phyloP scores from a whole-genome alignment of 2,888 invertebrate species.

The Limnephilus rhombicus region DNA sequence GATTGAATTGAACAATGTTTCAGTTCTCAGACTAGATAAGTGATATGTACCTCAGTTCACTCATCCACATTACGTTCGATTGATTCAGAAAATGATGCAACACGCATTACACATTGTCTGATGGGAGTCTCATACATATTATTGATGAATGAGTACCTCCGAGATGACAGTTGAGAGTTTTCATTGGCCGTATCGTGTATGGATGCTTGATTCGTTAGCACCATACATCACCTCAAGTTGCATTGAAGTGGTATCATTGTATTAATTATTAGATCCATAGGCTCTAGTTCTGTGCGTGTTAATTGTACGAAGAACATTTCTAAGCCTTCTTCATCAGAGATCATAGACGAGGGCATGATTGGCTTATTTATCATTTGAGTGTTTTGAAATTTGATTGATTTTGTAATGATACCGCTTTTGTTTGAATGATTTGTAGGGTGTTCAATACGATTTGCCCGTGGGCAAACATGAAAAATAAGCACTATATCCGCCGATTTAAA shows the following conservation, averaged over 20 bases:
- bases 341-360: slow-evolving; percentile 15
- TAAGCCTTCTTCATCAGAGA: slow-evolving; percentile 20
- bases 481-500: neutral
- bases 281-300: neutral
- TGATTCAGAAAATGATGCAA: slow-evolving; percentile 27
- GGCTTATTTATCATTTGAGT: neutral
- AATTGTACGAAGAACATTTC: slow-evolving; percentile 13
- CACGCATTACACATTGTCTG: slow-evolving; percentile 17
- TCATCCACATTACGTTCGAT: slow-evolving; percentile 18
- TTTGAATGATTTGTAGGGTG: neutral
- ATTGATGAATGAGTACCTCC: slow-evolving; percentile 5
- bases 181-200: slow-evolving; percentile 24
- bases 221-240: slow-evolving; percentile 4
- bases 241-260: slow-evolving; percentile 16
- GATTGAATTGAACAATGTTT: slow-evolving; percentile 8
- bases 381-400: slow-evolving; percentile 10
- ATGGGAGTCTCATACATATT: slow-evolving; percentile 2
- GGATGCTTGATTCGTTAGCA: slow-evolving; percentile 23
- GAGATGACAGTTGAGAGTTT: slow-evolving; percentile 17
- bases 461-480: neutral
- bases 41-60: neutral
- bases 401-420: neutral
- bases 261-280: slow-evolving; percentile 6
- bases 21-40: slow-evolving; percentile 19
- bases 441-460: neutral